Base-by-base conservation (phyloP, 2,113 vertebrate genomes). In the Lates calcarifer region DNA sequence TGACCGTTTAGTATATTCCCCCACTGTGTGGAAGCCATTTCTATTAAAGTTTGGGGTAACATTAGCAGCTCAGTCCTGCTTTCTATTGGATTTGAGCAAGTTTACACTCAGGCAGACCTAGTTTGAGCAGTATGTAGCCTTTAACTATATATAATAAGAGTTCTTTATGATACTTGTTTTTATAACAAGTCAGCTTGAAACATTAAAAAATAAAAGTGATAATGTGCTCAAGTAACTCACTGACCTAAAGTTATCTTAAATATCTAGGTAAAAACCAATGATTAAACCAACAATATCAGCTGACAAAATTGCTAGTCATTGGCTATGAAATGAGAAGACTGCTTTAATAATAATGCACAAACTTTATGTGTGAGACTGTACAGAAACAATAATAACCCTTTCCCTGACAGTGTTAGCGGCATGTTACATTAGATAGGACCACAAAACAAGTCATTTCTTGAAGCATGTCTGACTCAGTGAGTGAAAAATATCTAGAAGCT, bases 401-500 rank as follows among this genome's bases (percentile, higher is more conserved):
- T 15, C 11, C 11, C 11, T 51, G 51, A 17, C 4, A 6, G 64
- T 69, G 43, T 68, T 28, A 29, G 43, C 6, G 41, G 4, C 31
- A 55, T 31, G n/a, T 63, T 20, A 51, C 22, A 35, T 17, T 15
- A 47, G 62, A 43, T 45, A 24, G 26, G 20, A 20, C 62, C 28
- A 39, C 1, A 10, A 22, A 15, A 33, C 31, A 28, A 8, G 61
- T 67, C 28, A 4, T 20, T 37, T 61, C 41, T 49, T 56, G 45
- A 39, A 62, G 20, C 41, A 33, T 31, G 58, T 43, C 13, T 51
- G 41, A 77, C 8, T 41, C 1, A 39, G 4, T 41, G 47, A 65
- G 65, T 51, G 51, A 39, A 69, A 47, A 77, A 61, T 37, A 70
- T 77, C 24, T 66, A 43, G 31, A 67, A 70, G 18, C 31, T 24